phyloP scores from a whole-genome alignment of 2,797 vertebrate genomes.

The Odontamblyopus rebecca region DNA sequence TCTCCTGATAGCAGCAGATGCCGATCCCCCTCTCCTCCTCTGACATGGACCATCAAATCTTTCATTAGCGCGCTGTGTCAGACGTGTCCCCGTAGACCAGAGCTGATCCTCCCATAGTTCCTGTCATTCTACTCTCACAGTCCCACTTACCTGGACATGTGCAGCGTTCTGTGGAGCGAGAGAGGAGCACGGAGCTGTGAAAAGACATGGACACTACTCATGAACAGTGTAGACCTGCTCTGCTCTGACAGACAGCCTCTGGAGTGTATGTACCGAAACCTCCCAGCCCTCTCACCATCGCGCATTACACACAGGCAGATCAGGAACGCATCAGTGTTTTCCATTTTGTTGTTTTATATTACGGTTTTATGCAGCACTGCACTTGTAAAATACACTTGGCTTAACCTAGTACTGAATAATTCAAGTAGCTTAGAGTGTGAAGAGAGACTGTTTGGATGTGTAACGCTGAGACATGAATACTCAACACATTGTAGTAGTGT shows the following conservation, averaged over 20 bases:
- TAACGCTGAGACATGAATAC: too few species aligned
- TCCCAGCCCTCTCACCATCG: conserved; percentile 11
- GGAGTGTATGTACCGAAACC: conserved; percentile 39
- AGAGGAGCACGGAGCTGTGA: conserved; percentile 45
- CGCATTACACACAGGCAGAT: conserved; percentile 44
- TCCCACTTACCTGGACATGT: conserved; percentile 3
- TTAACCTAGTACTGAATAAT: too few species aligned
- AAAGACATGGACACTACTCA: conserved; percentile 42
- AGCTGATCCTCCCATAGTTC: background rate
- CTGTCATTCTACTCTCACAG: background rate
- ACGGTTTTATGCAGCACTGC: too few species aligned
- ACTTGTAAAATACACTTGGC: too few species aligned
- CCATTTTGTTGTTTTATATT: too few species aligned
- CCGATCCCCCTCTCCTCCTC: background rate
- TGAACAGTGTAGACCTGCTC: conserved; percentile 28
- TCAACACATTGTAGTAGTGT: too few species aligned
- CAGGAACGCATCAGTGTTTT: conserved; percentile 35
- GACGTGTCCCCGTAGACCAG: background rate
- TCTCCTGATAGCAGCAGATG: background rate
- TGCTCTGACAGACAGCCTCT: conserved; percentile 57
- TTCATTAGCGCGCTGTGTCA: conserved; percentile 2
- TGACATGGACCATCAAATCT: conserved; percentile 3
- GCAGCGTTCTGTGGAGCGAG: conserved; percentile 4
- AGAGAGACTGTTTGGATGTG: too few species aligned
- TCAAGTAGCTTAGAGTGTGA: too few species aligned